Evolutionary conservation across 2,797 vertebrate species (phyloP), one percentile per base, ranked within the genome.

Genomic region (Morus bassanus): DNA sequence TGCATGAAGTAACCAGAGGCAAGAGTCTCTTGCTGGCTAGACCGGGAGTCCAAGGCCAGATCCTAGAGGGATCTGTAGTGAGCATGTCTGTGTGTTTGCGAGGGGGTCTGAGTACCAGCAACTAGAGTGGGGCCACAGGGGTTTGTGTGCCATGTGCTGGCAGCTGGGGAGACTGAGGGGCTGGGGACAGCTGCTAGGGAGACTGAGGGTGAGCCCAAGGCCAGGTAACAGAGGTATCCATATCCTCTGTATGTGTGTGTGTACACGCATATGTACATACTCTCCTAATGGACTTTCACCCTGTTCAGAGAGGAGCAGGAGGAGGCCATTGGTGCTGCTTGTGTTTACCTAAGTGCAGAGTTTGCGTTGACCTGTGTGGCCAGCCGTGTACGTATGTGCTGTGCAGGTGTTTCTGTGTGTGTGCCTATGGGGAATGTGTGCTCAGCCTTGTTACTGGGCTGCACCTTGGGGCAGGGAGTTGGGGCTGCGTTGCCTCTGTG

Each of bases 191-290:
- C 67, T 76, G 37, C n/a, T 35, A 2, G 37, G 11, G 13, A 37
- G 28, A 5, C 53, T 3, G 27, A 8, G 45, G 13, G 48, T 0
- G 0, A 78, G 53, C 74, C 60, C 46, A 22, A 17, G 35, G 59
- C 27, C 41, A 10, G 19, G 45, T 8, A 1, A 1, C 15, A 13
- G 51, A 27, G 28, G 17, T 53, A 30, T 41, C 65, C 10, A 1
- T 45, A 3, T 4, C 8, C 13, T 57, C 14, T 39, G 16, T 4
- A 21, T 3, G 3, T 9, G 41, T 21, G 17, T 0, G 25, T 14
- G 48, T 24, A 13, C 48, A 24, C 22, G 2, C 16, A 1, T 13
- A 3, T 0, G 8, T 33, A 2, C 0, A 0, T 23, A 1, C 18
- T 76, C 46, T 60, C 46, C 46, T 35, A 1, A n/a, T 63, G 93